Evolutionary conservation across 1,140 invertebrate species (phyloP), one percentile per base, ranked within the genome.

Genomic region (Hycleus cichorii): DNA sequence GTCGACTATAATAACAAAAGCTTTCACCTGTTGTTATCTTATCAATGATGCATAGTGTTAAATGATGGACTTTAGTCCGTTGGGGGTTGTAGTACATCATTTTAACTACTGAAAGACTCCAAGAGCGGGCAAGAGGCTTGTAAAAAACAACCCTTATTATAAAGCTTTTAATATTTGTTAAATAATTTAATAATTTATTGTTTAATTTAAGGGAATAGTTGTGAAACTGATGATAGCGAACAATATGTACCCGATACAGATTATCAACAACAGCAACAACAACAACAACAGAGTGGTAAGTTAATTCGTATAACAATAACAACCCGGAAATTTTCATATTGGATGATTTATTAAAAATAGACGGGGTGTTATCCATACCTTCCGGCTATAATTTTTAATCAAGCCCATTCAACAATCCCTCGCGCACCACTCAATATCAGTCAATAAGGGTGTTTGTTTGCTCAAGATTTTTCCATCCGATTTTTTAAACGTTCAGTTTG

Each of bases 161-260:
- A 42, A 11, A 42, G 9, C 11, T 42, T 10, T 42, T 9, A 8
- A 42, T 9, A 42, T 42, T 11, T 7, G 10, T n/a, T 42, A 0
- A 10, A 42, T n/a, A n/a, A 7, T 42, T 18, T 18, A 18, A 18
- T n/a, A 42, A 42, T 42, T 6, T 42, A 42, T 5, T 52, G 43
- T 58, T 58, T 50, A 49, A 50, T 66, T 67, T 25, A 60, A 74
- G 72, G 71, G 47, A 72, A 69, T 49, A 72, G 68, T 51, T 74
- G 69, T 47, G 72, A 70, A 64, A 69, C 69, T 8, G 69, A 72
- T 56, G 72, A 74, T 51, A 69, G 66, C 39, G 72, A 74, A 60
- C 71, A 72, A 27, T 74, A 69, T 62, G 69, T 72, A 8, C 69
- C 67, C 39, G 71, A 72, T 42, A 49, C 64, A 5, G 67, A 70